These are phyloP conservation scores for Porites rus DNA, from an alignment of 92 coral and sea anemone species.

Conservation along the genomic window DNA sequence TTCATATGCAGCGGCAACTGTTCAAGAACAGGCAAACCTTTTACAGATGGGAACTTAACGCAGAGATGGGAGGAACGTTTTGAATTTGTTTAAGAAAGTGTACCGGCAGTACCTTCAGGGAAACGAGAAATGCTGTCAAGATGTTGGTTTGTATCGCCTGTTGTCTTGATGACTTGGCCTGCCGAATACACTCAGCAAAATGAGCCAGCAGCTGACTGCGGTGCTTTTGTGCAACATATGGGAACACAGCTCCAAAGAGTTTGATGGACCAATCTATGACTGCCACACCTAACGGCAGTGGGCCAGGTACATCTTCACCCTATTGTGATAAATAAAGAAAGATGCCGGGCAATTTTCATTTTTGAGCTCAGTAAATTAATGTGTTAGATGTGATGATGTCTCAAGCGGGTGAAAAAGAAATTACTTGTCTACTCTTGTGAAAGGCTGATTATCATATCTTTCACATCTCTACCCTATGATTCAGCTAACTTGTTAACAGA, in stretches of 20 bases:
- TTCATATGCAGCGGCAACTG: too few species aligned
- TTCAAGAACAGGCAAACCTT: too few species aligned
- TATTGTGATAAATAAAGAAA: slow-evolving; percentile 5
- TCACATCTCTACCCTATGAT: too few species aligned
- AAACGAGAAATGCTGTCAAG: slow-evolving; percentile 95
- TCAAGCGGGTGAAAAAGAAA: too few species aligned
- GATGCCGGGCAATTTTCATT: not conserved
- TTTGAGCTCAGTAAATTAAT: not conserved
- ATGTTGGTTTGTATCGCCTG: slow-evolving; percentile 98
- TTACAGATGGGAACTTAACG: too few species aligned
- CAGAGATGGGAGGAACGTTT: too few species aligned
- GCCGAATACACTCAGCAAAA: slow-evolving; percentile 92
- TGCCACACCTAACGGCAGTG: slow-evolving; percentile 96
- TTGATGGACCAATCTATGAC: slow-evolving; percentile 95
- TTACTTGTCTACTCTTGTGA: too few species aligned
- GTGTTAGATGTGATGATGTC: too few species aligned
- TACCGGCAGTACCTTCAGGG: slow-evolving; percentile 70
- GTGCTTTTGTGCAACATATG: slow-evolving; percentile 95
- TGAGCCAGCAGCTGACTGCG: slow-evolving; percentile 94
- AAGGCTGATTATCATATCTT: too few species aligned
- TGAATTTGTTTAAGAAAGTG: not conserved
- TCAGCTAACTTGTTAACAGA: too few species aligned
- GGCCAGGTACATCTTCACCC: slow-evolving; percentile 98
- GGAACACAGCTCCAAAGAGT: slow-evolving; percentile 92
- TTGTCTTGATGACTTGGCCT: slow-evolving; percentile 92